Conservation (phyloP, 2,113 vertebrate species). For the Microtus pennsylvanicus region DNA sequence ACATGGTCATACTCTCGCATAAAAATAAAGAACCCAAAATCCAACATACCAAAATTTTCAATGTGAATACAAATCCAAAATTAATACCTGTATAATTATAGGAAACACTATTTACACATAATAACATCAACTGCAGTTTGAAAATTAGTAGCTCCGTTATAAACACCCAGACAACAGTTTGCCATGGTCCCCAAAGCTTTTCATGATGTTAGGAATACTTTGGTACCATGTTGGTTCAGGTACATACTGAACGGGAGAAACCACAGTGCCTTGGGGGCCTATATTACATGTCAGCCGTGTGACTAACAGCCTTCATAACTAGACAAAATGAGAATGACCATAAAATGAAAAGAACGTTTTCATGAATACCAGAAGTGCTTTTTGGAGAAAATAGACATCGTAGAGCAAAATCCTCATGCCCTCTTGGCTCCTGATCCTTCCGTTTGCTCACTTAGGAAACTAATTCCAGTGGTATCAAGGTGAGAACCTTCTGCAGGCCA, state of each 20-base stretch:
- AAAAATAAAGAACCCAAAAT: neutral
- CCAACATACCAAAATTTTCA: neutral
- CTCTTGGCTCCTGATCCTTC: neutral
- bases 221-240: neutral
- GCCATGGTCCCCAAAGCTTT: neutral
- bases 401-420: neutral
- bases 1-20: neutral
- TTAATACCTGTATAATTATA: neutral
- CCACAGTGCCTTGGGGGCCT: neutral
- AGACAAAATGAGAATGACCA: neutral
- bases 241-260: neutral
- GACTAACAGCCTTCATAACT: neutral
- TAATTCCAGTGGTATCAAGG: neutral
- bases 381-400: neutral
- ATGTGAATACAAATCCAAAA: neutral
- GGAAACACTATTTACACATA: neutral
- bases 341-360: neutral
- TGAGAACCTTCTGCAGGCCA: neutral
- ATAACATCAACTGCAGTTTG: slow-evolving; percentile 8
- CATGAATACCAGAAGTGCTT: neutral
- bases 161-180: neutral
- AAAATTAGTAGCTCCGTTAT: neutral
- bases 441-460: neutral
- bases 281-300: neutral
- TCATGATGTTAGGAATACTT: neutral